Evolutionary conservation across 2,888 invertebrate genomes (phyloP), one percentile per base, ranked within the genome.

Genomic region (Pristionchus exspectatus): DNA sequence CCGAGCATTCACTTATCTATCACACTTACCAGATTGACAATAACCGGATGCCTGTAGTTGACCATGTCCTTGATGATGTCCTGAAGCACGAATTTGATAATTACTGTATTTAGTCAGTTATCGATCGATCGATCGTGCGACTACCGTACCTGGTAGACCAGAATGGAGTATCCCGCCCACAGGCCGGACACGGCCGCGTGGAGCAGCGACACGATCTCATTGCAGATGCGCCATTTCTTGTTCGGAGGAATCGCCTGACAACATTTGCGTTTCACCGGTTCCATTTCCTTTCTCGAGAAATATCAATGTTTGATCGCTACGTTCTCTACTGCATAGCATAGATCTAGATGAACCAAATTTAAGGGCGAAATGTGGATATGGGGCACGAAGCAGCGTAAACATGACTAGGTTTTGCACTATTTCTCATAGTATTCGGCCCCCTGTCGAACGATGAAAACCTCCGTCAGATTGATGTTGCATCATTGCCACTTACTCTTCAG

Each of bases 161-260:
- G 90, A 0, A 93, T 91, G 0, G 91, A 88, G 89, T 93, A 93
- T 30, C 90, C 92, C 18, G 93, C 93, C 93, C 93, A 93, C 4
- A 92, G 81, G n/a, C 92, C 93, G 38, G 92, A 92, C 1, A 95
- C 91, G 24, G 93, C 92, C 9, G 94, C 94, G 86, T 95, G 95
- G 54, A 95, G 85, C 63, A 95, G 90, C 0, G 95, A 95, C 33
- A 94, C 93, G 81, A 90, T 91, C 90, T 95, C 94, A 89, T 95
- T 95, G 21, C 92, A 94, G 66, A 94, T 95, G 63, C 95, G 92
- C 95, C 95, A 95, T 69, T 94, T 94, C 72, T 94, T 94, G 90
- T 95, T 94, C 1, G 94, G 94, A 18, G 95, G 94, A 69, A 94
- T 92, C n/a, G 90, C 90, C 92, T 93, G 87, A 3, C 30, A 54